These are phyloP conservation scores for Agonopterix arenella DNA, from an alignment of 2,888 invertebrate species.

Conservation along the genomic window DNA sequence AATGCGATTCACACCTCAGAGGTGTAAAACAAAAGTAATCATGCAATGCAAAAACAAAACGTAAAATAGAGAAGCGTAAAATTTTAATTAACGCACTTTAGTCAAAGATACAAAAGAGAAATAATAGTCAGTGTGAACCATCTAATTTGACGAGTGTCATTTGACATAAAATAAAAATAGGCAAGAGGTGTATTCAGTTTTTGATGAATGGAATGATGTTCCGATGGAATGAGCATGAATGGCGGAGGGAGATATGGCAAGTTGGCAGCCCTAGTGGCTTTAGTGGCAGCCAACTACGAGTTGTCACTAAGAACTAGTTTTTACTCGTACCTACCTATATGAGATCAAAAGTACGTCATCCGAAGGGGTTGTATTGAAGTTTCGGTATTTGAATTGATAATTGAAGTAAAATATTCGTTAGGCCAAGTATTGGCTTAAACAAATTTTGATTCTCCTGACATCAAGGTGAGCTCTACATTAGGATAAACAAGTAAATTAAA, in stretches of 20 bases:
- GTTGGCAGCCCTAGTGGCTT: neutral
- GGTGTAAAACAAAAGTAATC: slow-evolving; percentile 64
- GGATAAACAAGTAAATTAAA: too few relatives aligned
- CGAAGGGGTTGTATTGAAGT: too few relatives aligned
- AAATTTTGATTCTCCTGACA: too few relatives aligned
- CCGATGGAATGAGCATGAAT: slow-evolving; percentile 47
- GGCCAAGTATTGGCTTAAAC: too few relatives aligned
- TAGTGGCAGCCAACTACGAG: slow-evolving; percentile 1
- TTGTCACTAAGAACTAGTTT: neutral
- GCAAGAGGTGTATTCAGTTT: slow-evolving; percentile 27
- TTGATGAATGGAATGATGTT: slow-evolving; percentile 49
- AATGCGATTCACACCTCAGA: slow-evolving; percentile 64
- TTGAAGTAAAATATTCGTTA: too few relatives aligned
- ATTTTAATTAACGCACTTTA: slow-evolving; percentile 71
- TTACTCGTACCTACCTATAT: too few relatives aligned
- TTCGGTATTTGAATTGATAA: too few relatives aligned
- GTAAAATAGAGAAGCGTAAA: slow-evolving; percentile 41
- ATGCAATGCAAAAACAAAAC: slow-evolving; percentile 38
- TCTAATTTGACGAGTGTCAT: slow-evolving; percentile 65
- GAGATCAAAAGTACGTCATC: too few relatives aligned
- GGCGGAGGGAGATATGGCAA: slow-evolving; percentile 18
- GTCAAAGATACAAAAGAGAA: slow-evolving; percentile 45
- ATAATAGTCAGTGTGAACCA: slow-evolving; percentile 60
- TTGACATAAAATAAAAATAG: slow-evolving; percentile 36
- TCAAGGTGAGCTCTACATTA: too few relatives aligned